Evolutionary conservation across 2,888 invertebrate genomes (phyloP).

Genomic region (Nephrotoma flavescens): DNA sequence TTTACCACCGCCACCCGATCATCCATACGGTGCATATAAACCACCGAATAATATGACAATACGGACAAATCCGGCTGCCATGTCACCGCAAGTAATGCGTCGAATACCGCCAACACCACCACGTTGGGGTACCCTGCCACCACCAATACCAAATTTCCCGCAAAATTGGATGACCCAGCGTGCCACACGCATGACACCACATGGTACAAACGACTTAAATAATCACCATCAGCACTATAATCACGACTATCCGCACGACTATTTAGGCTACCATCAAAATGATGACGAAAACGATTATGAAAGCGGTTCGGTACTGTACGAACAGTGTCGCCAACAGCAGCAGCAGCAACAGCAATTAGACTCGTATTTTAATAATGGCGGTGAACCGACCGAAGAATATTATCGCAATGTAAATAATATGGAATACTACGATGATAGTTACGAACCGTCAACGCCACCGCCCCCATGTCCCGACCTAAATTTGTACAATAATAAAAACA

Average conservation of each 20-base stretch:
- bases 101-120: constrained; percentile 16
- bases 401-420: constrained; percentile 21
- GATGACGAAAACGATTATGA: constrained; percentile 20
- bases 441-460: constrained; percentile 19
- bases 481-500: constrained; percentile 12
- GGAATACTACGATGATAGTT: constrained; percentile 19
- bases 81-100: constrained; percentile 19
- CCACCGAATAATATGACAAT: constrained; percentile 19
- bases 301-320: constrained; percentile 19
- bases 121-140: constrained; percentile 17
- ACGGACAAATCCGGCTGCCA: constrained; percentile 19
- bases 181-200: constrained; percentile 6
- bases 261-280: constrained; percentile 7
- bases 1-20: constrained; percentile 41
- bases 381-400: constrained; percentile 21
- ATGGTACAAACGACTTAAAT: constrained; percentile 6
- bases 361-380: constrained; percentile 19
- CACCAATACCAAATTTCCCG: constrained; percentile 20
- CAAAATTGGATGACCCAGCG: constrained; percentile 18
- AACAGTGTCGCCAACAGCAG: constrained; percentile 18
- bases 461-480: constrained; percentile 16
- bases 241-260: neutral
- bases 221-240: constrained; percentile 10
- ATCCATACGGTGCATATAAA: constrained; percentile 21
- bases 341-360: constrained; percentile 16